Percentiles rank a stretch among this genome's conserved stretches.
These are phyloP conservation scores for Nyctereutes procyonoides DNA, from an alignment of 2,113 vertebrate genomes.

Conservation along the genomic window DNA sequence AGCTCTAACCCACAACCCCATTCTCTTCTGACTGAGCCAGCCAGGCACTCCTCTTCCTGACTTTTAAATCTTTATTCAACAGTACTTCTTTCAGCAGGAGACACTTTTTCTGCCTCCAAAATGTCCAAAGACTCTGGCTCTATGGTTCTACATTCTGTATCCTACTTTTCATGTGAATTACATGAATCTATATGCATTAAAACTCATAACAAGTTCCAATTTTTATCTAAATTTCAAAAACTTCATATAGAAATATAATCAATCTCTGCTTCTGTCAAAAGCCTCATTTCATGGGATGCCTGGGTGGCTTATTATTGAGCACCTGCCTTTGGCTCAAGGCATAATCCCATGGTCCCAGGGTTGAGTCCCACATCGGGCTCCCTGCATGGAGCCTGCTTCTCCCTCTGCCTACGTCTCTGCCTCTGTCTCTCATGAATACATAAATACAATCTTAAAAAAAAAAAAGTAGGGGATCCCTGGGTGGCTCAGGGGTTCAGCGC, in stretches of 20 bases:
- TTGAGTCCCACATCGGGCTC: too few species aligned
- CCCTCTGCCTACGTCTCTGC: too few species aligned
- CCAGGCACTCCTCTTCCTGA: not conserved
- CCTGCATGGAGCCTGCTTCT: too few species aligned
- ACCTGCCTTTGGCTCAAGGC: too few species aligned
- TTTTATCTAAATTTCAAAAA: slow-evolving; percentile 13
- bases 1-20: not conserved
- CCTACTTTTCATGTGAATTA: not conserved
- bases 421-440: too few species aligned
- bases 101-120: not conserved
- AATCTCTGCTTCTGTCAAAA: not conserved
- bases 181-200: not conserved
- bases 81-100: slow-evolving; percentile 11
- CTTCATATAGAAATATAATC: not conserved
- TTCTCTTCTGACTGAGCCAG: not conserved
- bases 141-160: not conserved
- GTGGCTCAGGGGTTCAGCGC: too few species aligned
- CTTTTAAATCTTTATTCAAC: not conserved
- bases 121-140: not conserved
- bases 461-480: too few species aligned
- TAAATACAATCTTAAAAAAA: too few species aligned
- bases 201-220: not conserved
- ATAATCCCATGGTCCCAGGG: too few species aligned
- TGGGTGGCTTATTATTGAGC: too few species aligned
- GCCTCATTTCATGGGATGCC: too few species aligned